phyloP scores from a whole-genome alignment of 2,113 vertebrate genomes.

The Phalacrocorax pelagicus region DNA sequence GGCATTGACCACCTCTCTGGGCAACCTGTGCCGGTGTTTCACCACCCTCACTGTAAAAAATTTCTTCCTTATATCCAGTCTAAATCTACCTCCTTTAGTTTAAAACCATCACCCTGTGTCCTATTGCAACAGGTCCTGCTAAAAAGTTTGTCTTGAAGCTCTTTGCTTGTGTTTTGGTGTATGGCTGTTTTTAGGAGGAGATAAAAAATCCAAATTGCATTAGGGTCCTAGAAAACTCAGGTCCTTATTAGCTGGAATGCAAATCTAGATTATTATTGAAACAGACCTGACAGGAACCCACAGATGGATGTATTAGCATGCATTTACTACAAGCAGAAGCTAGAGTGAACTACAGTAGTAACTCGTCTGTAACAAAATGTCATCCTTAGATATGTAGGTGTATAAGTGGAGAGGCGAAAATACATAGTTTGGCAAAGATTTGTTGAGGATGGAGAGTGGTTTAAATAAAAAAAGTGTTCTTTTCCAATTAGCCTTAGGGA shows the following conservation, averaged over 20 bases:
- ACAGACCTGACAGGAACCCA: not conserved
- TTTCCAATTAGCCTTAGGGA: constrained; percentile 70
- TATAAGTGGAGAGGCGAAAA: constrained; percentile 46
- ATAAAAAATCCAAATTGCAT: not conserved
- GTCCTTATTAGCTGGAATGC: not conserved
- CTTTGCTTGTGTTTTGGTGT: not conserved
- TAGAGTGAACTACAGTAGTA: constrained; percentile 14
- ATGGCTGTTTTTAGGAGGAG: not conserved
- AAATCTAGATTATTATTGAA: not conserved
- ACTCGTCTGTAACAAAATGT: constrained; percentile 57
- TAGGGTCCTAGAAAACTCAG: not conserved
- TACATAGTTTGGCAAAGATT: constrained; percentile 21
- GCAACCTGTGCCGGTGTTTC: not conserved
- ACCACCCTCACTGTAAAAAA: not conserved
- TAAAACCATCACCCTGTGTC: not conserved
- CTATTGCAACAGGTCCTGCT: not conserved
- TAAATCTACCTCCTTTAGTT: not conserved
- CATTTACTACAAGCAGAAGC: constrained; percentile 11
- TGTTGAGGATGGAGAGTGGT: constrained; percentile 21
- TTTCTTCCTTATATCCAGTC: not conserved
- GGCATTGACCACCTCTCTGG: not conserved
- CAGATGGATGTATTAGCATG: not conserved
- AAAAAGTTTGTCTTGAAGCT: not conserved
- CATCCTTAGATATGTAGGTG: constrained; percentile 31
- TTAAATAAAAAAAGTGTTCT: not conserved